Conservation (phyloP, 2,113 vertebrate species). For the Maccullochella peelii region DNA sequence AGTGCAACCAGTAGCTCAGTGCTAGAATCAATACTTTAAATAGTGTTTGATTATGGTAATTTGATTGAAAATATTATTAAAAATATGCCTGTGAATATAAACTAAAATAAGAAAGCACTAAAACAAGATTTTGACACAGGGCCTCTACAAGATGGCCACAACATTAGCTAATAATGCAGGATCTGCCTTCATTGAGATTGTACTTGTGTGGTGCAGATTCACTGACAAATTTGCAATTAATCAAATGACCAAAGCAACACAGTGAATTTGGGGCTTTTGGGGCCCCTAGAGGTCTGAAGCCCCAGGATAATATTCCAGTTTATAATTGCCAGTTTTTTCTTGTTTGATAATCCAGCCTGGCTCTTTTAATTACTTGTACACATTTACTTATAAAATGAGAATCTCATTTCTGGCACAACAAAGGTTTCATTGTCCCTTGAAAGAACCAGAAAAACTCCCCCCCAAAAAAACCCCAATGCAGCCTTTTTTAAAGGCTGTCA, state of each 20-base stretch:
- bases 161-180: background rate
- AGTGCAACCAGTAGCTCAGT: background rate
- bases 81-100: background rate
- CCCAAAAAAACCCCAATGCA: background rate
- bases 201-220: background rate
- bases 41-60: background rate
- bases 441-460: background rate
- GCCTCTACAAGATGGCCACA: background rate
- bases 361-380: conserved; percentile 6
- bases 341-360: conserved; percentile 1
- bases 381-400: conserved; percentile 17
- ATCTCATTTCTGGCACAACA: conserved; percentile 24
- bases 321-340: conserved; percentile 23
- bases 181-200: background rate
- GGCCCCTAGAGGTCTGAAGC: background rate
- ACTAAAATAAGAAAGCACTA: background rate
- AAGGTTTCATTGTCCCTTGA: conserved; percentile 15
- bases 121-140: background rate
- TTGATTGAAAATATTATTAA: background rate
- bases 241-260: background rate
- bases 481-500: background rate
- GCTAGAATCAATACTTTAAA: background rate
- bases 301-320: background rate
- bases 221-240: background rate
- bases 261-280: background rate